phyloP scores from a whole-genome alignment of 2,113 vertebrate species.

The Laticauda laticaudata region DNA sequence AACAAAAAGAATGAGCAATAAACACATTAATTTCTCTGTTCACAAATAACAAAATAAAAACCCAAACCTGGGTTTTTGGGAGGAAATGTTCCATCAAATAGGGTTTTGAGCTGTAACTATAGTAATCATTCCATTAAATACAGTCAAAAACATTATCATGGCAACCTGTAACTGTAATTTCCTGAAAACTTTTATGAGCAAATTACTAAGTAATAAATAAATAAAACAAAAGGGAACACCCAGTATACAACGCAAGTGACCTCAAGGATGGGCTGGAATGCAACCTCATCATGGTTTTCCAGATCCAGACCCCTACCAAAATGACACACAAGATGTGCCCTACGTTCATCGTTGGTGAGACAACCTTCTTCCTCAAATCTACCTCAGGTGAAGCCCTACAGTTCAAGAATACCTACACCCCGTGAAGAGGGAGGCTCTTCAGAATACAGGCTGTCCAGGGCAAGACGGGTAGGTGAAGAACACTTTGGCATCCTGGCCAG shows the following conservation, averaged over 20 bases:
- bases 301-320: too few species aligned
- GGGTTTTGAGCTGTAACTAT: conserved; percentile 20
- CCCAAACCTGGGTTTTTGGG: background rate
- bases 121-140: background rate
- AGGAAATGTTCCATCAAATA: background rate
- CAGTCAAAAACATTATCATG: conserved; percentile 27
- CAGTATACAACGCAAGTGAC: background rate
- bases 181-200: conserved; percentile 52
- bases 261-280: too few species aligned
- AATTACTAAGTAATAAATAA: conserved; percentile 51
- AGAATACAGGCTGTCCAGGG: too few species aligned
- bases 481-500: too few species aligned
- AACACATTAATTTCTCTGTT: background rate
- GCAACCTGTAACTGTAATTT: conserved; percentile 56
- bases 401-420: too few species aligned
- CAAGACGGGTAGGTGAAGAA: too few species aligned
- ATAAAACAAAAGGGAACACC: conserved; percentile 48
- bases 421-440: too few species aligned
- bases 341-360: too few species aligned
- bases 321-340: too few species aligned
- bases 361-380: too few species aligned
- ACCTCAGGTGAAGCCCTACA: too few species aligned
- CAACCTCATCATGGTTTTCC: too few species aligned
- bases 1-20: background rate
- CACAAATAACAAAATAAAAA: background rate